Percentiles rank a stretch among this genome's conserved stretches.
Conservation (phyloP, 2,888 invertebrate species). For the Tethea ocularis region DNA sequence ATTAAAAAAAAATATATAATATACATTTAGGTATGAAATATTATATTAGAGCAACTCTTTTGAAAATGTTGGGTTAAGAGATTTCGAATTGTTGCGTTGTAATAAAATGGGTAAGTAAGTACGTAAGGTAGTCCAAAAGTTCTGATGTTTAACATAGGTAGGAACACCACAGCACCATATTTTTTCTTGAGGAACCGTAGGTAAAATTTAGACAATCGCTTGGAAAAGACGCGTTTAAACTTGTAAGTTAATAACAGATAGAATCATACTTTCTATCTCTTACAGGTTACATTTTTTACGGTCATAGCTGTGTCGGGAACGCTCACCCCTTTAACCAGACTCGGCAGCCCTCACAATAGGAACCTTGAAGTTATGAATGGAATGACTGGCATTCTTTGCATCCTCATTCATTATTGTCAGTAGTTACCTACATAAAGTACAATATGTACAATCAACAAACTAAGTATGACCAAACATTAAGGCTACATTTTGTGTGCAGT, state of each 20-base stretch:
- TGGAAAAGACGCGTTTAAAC: not conserved
- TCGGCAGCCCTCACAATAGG: conserved; percentile 30
- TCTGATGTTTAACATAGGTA: too few species aligned
- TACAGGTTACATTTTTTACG: not conserved
- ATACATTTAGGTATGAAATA: too few species aligned
- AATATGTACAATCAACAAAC: not conserved
- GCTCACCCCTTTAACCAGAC: conserved; percentile 36
- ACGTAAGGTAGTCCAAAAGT: too few species aligned
- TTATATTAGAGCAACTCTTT: not conserved
- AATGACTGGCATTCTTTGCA: conserved; percentile 33
- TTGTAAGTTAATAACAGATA: not conserved
- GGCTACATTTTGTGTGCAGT: too few species aligned
- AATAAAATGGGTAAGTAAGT: too few species aligned
- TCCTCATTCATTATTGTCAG: conserved; percentile 32
- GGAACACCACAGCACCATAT: too few species aligned
- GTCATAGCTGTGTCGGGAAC: conserved; percentile 23
- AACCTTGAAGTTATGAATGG: conserved; percentile 38
- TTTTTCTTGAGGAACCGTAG: not conserved
- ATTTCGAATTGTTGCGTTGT: not conserved
- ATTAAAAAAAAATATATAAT: too few species aligned
- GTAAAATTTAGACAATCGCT: not conserved
- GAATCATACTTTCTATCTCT: not conserved
- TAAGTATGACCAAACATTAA: too few species aligned
- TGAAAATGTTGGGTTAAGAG: not conserved
- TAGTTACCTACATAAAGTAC: not conserved